phyloP scores from a whole-genome alignment of 2,888 invertebrate genomes.

The Chaetogeoica ovagalla region DNA sequence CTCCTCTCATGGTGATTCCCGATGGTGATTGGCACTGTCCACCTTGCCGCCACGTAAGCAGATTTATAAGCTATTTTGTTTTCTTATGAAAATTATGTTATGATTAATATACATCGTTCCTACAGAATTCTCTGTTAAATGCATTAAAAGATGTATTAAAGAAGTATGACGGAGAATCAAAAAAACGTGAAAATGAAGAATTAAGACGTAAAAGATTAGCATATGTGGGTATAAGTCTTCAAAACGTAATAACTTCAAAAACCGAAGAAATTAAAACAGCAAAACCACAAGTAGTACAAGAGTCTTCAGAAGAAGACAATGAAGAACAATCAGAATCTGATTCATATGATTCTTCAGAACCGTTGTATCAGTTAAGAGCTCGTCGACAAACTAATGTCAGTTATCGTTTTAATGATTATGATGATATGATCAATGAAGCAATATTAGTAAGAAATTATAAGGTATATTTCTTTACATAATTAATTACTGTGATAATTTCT shows the following conservation, averaged over 20 bases:
- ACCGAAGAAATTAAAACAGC: constrained; percentile 31
- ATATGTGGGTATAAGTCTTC: constrained; percentile 74
- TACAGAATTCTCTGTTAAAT: constrained; percentile 68
- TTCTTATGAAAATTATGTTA: neutral
- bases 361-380: constrained; percentile 82
- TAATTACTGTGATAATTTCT: neutral
- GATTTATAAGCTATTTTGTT: neutral
- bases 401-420: constrained; percentile 89
- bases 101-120: constrained; percentile 54
- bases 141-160: constrained; percentile 75
- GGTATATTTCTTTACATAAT: neutral
- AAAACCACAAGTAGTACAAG: constrained; percentile 55
- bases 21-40: constrained; percentile 99
- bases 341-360: constrained; percentile 67
- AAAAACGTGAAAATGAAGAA: constrained; percentile 69
- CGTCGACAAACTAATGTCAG: constrained; percentile 79
- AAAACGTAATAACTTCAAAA: constrained; percentile 68
- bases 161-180: constrained; percentile 71
- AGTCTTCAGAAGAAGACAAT: constrained; percentile 51
- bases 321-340: constrained; percentile 57
- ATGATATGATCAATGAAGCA: constrained; percentile 92
- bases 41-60: constrained; percentile 88
- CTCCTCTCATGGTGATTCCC: constrained; percentile 89
- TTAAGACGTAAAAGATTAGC: constrained; percentile 71
- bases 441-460: constrained; percentile 60